Evolutionary conservation across 2,113 vertebrate genomes (phyloP).

Genomic region (Anarhynchus alexandrinus): DNA sequence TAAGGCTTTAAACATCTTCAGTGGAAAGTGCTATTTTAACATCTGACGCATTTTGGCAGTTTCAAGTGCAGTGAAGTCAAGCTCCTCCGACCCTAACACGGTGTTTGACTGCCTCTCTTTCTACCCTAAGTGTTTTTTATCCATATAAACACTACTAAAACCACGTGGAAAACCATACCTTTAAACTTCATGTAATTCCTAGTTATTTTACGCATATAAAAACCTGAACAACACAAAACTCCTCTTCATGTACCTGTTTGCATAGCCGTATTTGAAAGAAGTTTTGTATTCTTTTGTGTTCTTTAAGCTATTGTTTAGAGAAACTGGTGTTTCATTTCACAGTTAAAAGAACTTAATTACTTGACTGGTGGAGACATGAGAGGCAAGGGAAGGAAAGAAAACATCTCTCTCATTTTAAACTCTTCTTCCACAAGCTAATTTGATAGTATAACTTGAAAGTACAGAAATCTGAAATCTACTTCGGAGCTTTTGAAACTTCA

Average conservation of each 20-base stretch:
- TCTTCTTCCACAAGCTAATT: neutral
- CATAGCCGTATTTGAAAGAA: neutral
- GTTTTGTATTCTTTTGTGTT: neutral
- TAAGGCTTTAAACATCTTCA: neutral
- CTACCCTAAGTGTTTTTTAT: neutral
- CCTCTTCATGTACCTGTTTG: neutral
- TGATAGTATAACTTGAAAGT: neutral
- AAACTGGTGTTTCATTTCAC: neutral
- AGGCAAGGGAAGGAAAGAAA: neutral
- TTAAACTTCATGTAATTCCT: neutral
- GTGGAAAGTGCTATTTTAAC: neutral
- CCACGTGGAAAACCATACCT: neutral
- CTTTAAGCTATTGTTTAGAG: neutral
- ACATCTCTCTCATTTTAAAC: neutral
- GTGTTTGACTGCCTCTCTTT: neutral
- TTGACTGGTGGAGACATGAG: neutral
- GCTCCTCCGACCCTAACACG: neutral
- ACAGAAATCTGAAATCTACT: conserved; percentile 15
- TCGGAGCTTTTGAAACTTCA: conserved; percentile 30
- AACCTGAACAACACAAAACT: neutral
- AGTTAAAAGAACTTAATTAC: neutral
- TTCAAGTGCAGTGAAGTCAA: neutral
- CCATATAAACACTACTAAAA: neutral
- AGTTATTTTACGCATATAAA: neutral
- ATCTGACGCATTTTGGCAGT: neutral